phyloP scores from a whole-genome alignment of 1,140 invertebrate species.

The Drosophila melanogaster region DNA sequence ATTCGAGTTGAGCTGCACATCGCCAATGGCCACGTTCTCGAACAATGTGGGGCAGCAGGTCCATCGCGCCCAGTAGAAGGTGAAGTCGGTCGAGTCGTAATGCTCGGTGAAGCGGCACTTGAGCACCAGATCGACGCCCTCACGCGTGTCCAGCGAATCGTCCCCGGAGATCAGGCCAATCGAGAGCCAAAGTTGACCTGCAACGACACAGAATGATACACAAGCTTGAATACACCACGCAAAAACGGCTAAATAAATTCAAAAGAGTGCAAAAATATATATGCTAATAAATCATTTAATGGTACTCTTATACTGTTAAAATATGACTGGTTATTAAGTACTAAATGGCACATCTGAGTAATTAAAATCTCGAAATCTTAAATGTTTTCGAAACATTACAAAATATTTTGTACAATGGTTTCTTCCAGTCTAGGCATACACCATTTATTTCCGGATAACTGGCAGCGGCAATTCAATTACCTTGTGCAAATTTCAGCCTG shows the following conservation, averaged over 20 bases:
- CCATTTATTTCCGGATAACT: constrained; percentile 11
- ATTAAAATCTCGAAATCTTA: too few relatives aligned
- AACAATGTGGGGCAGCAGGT: constrained; percentile 87
- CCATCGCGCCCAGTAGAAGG: constrained; percentile 91
- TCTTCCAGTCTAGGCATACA: not conserved
- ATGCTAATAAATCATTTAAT: too few relatives aligned
- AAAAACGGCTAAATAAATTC: not conserved
- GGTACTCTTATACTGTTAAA: too few relatives aligned
- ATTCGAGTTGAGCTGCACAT: constrained; percentile 90
- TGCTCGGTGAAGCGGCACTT: constrained; percentile 91
- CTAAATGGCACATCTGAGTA: too few relatives aligned
- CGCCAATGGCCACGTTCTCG: constrained; percentile 92
- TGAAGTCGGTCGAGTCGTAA: constrained; percentile 86
- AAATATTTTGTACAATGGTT: not conserved
- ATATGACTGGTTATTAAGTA: too few relatives aligned
- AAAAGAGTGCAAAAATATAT: not conserved
- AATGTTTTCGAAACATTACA: too few relatives aligned
- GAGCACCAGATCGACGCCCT: constrained; percentile 91
- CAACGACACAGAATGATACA: constrained; percentile 7
- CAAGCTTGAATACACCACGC: not conserved
- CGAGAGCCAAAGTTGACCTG: constrained; percentile 48
- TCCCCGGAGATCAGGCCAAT: constrained; percentile 39
- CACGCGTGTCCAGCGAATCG: constrained; percentile 88
- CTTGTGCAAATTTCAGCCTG: constrained; percentile 53
- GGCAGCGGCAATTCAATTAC: constrained; percentile 59